These are phyloP conservation scores for Idaea dimidiata DNA, from an alignment of 2,888 invertebrate species.

Conservation along the genomic window DNA sequence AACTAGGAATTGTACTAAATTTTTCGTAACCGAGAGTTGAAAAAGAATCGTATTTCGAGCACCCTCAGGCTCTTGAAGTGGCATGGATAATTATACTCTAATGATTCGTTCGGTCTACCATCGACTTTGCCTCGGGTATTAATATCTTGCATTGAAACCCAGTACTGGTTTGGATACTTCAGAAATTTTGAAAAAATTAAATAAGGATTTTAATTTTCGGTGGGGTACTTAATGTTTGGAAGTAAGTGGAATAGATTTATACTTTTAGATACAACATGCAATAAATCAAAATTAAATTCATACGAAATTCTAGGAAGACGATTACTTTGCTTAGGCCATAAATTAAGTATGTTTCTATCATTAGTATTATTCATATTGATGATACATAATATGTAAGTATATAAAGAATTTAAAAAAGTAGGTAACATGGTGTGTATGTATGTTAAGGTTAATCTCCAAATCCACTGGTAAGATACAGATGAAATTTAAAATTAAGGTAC, in stretches of 20 bases:
- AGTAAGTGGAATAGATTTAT: background rate
- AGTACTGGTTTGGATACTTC: constrained; percentile 31
- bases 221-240: background rate
- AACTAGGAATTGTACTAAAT: background rate
- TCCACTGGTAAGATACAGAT: too few relatives aligned
- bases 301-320: too few relatives aligned
- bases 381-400: too few relatives aligned
- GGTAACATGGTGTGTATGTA: too few relatives aligned
- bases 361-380: too few relatives aligned
- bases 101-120: constrained; percentile 69
- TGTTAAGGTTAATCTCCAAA: too few relatives aligned
- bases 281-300: background rate
- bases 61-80: constrained; percentile 65
- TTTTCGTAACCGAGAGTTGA: constrained; percentile 28
- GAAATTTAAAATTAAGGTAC: too few relatives aligned
- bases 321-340: too few relatives aligned
- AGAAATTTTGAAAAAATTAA: background rate
- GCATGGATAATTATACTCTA: constrained; percentile 74
- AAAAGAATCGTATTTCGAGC: constrained; percentile 71
- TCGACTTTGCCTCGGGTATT: constrained; percentile 62
- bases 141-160: constrained; percentile 66
- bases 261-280: background rate
- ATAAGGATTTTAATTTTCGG: background rate
- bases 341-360: too few relatives aligned
- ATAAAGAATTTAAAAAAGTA: too few relatives aligned